Conservation (phyloP, 1,140 invertebrate species). For the Diabrotica virgifera region DNA sequence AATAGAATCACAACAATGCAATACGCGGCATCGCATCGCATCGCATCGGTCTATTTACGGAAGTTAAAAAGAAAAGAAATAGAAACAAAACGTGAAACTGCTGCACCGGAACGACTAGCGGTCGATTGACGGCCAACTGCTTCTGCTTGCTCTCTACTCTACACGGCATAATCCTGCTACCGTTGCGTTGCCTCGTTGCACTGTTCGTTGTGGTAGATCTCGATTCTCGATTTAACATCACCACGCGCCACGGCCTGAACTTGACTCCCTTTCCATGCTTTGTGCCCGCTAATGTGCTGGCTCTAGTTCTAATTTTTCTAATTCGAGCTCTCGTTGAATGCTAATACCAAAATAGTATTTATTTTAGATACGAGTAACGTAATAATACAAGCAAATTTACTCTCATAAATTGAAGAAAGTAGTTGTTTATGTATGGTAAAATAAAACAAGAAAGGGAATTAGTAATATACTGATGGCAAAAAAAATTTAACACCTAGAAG, state of each 20-base stretch:
- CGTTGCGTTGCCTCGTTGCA: too few species aligned
- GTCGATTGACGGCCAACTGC: background rate
- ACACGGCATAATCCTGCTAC: background rate
- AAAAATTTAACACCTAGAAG: too few species aligned
- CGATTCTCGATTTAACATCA: background rate
- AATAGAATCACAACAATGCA: background rate
- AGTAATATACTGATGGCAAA: too few species aligned
- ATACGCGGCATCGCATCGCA: background rate
- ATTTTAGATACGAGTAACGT: too few species aligned
- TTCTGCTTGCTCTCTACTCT: too few species aligned
- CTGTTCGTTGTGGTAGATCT: background rate
- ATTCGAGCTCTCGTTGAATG: too few species aligned
- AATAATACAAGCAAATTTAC: too few species aligned
- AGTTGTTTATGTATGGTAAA: too few species aligned
- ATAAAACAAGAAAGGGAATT: too few species aligned
- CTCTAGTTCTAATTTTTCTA: background rate
- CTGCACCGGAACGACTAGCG: constrained; percentile 22
- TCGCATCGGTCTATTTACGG: constrained; percentile 26
- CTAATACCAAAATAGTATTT: too few species aligned
- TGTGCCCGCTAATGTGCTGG: background rate
- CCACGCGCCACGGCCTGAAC: background rate
- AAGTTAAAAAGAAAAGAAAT: constrained; percentile 16
- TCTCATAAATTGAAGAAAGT: too few species aligned
- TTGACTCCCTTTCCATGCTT: background rate
- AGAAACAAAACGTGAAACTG: constrained; percentile 28